Evolutionary conservation across 2,113 vertebrate species (phyloP).

Genomic region (Onychostoma macrolepis): DNA sequence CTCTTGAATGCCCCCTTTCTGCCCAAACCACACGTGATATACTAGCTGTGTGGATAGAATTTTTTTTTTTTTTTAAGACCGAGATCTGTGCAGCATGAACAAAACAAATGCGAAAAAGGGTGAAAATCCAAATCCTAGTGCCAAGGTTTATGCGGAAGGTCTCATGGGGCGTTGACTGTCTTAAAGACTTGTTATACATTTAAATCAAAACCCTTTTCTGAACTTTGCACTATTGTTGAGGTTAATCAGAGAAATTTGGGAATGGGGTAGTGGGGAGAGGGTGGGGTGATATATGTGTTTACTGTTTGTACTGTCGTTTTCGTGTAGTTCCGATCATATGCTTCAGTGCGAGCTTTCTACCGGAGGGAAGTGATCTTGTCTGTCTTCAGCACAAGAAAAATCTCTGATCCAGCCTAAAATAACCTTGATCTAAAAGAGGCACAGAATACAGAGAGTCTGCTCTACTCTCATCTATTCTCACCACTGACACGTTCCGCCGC

Average conservation of each 20-base stretch:
- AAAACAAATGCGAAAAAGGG: constrained; percentile 46
- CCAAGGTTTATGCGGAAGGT: constrained; percentile 53
- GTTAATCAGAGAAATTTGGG: constrained; percentile 77
- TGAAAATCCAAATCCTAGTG: constrained; percentile 56
- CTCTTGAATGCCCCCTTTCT: constrained; percentile 15
- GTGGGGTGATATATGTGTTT: constrained; percentile 32
- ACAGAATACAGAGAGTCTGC: constrained; percentile 35
- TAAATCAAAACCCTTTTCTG: constrained; percentile 67
- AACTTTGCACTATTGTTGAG: constrained; percentile 96
- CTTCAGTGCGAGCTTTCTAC: constrained; percentile 39
- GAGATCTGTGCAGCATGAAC: constrained; percentile 76
- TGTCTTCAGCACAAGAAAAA: constrained; percentile 50
- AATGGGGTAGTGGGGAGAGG: constrained; percentile 62
- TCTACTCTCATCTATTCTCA: constrained; percentile 26
- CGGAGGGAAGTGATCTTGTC: constrained; percentile 38
- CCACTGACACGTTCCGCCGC: constrained; percentile 5
- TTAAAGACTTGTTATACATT: constrained; percentile 42
- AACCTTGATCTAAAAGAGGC: constrained; percentile 26
- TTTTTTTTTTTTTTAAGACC: constrained; percentile 59
- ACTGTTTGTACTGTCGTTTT: constrained; percentile 57
- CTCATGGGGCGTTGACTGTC: constrained; percentile 40
- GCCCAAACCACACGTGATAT: constrained; percentile 29
- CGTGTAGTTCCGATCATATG: constrained; percentile 39
- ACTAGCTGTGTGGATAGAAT: constrained; percentile 59
- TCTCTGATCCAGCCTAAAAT: constrained; percentile 55